Base-by-base conservation (phyloP, 2,113 vertebrate species). In the Melanotaenia duboulayi region DNA sequence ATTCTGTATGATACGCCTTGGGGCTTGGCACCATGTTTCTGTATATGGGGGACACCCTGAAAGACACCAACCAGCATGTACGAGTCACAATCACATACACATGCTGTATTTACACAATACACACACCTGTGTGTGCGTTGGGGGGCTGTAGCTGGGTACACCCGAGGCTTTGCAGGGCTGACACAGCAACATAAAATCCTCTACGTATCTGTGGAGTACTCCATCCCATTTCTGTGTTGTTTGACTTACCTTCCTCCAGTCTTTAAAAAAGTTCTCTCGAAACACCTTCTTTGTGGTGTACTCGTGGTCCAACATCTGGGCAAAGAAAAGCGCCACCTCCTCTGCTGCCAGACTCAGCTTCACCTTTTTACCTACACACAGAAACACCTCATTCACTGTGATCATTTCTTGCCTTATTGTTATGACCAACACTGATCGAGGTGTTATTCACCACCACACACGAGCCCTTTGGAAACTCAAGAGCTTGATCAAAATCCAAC, bases 241-340 rank as follows among this genome's bases (percentile, higher is more conserved):
- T 25, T 23, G 25, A 11, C 40, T 35, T 84, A 95, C 94, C 94
- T 93, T 93, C 57, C 92, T 92, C 92, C 95, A 95, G 20, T 94
- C 92, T 12, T 52, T 90, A 51, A 95, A 94, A 85, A 92, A 95
- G 28, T 95, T 95, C 44, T 94, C 90, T 4, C 92, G 73, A 75
- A 95, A 95, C 19, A 94, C 89, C 0, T 90, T 81, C 73, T 92
- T 94, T 35, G 93, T 95, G 32, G 93, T 95, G 81, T 94, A 95
- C 9, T 96, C 94, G 0, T 96, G 94, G 65, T 95, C 94, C 79
- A 95, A 78, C 93, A 95, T 95, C 78, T 94, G 92, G 37, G 89
- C 92, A 67, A 94, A 95, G 82, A 93, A 96, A 51, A 92, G 1
- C 0, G 89, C 93, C 68, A 90, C 94, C 73, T 95, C 94, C 64